These are phyloP conservation scores for Mongoloraphidia duomilia DNA, from an alignment of 2,888 invertebrate species.

Conservation along the genomic window DNA sequence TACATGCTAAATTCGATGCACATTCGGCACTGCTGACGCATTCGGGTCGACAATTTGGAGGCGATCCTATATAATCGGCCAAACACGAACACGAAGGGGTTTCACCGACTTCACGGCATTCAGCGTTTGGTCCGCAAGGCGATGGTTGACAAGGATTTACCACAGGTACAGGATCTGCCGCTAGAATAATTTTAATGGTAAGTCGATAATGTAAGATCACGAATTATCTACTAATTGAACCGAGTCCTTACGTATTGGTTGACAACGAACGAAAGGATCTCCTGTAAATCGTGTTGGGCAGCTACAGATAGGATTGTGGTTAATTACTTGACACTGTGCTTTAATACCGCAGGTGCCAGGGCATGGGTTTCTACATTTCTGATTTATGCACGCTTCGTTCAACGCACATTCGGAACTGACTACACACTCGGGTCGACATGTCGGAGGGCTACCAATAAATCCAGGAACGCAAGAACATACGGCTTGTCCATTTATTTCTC, in stretches of 20 bases:
- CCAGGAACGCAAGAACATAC: slow-evolving; percentile 51
- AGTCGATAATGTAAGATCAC: too few relatives aligned
- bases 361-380: slow-evolving; percentile 64
- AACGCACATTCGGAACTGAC: slow-evolving; percentile 54
- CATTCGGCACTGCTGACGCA: slow-evolving; percentile 62
- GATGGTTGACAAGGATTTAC: slow-evolving; percentile 39
- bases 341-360: slow-evolving; percentile 59
- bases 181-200: neutral
- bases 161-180: neutral
- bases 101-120: slow-evolving; percentile 47
- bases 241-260: slow-evolving; percentile 25
- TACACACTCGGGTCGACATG: slow-evolving; percentile 57
- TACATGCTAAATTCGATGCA: slow-evolving; percentile 51
- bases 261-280: slow-evolving; percentile 49
- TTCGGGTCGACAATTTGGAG: slow-evolving; percentile 64
- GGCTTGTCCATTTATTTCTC: slow-evolving; percentile 48
- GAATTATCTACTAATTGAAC: neutral
- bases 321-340: slow-evolving; percentile 55
- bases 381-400: slow-evolving; percentile 53
- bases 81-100: slow-evolving; percentile 56
- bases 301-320: slow-evolving; percentile 60
- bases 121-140: slow-evolving; percentile 50
- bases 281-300: slow-evolving; percentile 51
- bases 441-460: slow-evolving; percentile 55
- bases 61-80: slow-evolving; percentile 53